phyloP scores from a whole-genome alignment of 2,113 vertebrate species.

The Lepidothrix coronata region DNA sequence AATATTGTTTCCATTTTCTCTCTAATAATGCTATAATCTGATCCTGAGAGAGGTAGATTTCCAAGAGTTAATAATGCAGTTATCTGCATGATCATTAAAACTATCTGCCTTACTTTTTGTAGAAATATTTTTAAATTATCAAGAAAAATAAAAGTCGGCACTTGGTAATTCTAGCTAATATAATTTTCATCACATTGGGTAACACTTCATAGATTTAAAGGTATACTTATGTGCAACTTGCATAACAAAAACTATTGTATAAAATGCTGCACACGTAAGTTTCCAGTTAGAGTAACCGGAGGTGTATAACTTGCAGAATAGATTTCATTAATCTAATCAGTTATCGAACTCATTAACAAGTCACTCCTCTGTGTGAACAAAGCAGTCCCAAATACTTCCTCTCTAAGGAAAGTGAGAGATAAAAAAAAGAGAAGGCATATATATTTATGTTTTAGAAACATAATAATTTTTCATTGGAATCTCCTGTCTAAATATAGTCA shows the following conservation, averaged over 20 bases:
- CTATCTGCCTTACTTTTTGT: neutral
- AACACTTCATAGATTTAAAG: neutral
- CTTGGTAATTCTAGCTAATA: neutral
- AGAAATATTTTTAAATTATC: neutral
- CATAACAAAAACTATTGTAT: neutral
- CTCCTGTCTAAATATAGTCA: neutral
- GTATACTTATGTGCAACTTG: neutral
- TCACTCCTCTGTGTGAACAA: neutral
- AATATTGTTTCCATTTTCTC: neutral
- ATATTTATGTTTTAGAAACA: neutral
- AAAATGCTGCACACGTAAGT: neutral
- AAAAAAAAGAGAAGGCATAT: neutral
- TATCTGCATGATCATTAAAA: neutral
- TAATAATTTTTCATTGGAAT: neutral
- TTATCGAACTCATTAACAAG: neutral
- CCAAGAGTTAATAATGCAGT: neutral
- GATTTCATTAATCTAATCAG: neutral
- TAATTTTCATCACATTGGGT: neutral
- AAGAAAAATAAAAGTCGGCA: neutral
- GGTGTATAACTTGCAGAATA: neutral
- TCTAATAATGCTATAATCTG: neutral
- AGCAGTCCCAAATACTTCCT: neutral
- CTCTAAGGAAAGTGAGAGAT: neutral
- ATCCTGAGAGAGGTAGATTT: neutral
- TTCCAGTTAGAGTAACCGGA: neutral